Evolutionary conservation across 1,140 invertebrate species (phyloP).

Genomic region (Melanaphis sacchari): DNA sequence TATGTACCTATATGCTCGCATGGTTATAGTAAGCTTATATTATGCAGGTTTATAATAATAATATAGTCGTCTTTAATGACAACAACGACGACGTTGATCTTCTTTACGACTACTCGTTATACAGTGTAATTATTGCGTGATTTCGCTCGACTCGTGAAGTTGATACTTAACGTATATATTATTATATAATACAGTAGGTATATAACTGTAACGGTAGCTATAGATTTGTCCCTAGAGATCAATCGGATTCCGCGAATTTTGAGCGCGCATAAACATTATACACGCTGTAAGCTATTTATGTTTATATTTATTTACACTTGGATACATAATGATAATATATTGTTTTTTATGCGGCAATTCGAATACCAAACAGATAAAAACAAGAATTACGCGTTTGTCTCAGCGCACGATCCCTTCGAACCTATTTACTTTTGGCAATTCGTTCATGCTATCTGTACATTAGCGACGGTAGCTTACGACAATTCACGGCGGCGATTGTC

Average conservation of each 20-base stretch:
- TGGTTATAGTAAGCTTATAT: too few species aligned
- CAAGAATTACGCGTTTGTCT: neutral
- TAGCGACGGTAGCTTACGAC: neutral
- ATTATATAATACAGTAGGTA: neutral
- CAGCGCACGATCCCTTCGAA: constrained; percentile 47
- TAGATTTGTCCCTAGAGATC: neutral
- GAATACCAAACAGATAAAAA: neutral
- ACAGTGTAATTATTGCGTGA: neutral
- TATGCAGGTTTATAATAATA: neutral
- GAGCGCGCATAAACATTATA: neutral
- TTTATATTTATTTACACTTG: constrained; percentile 11
- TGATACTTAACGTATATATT: neutral
- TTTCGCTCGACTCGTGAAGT: neutral
- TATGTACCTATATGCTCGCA: neutral
- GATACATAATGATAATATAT: neutral
- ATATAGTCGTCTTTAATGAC: neutral
- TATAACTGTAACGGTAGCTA: neutral
- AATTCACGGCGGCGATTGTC: too few species aligned
- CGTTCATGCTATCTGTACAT: neutral
- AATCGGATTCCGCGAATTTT: neutral
- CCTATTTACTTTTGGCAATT: constrained; percentile 37
- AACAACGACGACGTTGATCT: neutral
- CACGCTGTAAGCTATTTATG: neutral
- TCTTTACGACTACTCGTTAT: neutral
- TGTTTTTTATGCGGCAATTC: neutral